These are phyloP conservation scores for Apoda limacodes DNA, from an alignment of 2,888 invertebrate genomes.

Conservation along the genomic window DNA sequence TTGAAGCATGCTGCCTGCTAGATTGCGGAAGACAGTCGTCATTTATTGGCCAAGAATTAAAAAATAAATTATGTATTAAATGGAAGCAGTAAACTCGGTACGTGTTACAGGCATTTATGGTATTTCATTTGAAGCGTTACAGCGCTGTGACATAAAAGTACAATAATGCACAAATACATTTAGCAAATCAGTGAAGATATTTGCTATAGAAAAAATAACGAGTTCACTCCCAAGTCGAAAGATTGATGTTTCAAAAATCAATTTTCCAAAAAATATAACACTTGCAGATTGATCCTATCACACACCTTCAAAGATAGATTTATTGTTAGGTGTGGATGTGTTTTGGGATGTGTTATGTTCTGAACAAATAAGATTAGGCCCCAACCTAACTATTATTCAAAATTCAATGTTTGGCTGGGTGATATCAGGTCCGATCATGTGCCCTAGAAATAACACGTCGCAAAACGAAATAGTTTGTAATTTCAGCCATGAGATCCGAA, in stretches of 20 bases:
- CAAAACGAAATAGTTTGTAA: slow-evolving; percentile 4
- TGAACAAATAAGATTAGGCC: slow-evolving; percentile 11
- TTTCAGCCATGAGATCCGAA: slow-evolving; percentile 7
- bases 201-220: slow-evolving; percentile 6
- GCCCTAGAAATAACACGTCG: too few relatives aligned
- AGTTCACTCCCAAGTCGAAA: too few relatives aligned
- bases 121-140: slow-evolving; percentile 4
- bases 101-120: slow-evolving; percentile 7
- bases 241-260: too few relatives aligned
- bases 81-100: slow-evolving; percentile 2
- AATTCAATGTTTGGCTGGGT: too few relatives aligned
- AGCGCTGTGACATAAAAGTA: slow-evolving; percentile 8
- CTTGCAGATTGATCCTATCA: slow-evolving; percentile 2
- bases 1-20: slow-evolving; percentile 7
- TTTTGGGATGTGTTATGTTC: too few relatives aligned
- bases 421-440: too few relatives aligned
- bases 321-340: too few relatives aligned
- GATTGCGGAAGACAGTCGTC: too few relatives aligned
- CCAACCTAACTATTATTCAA: slow-evolving; percentile 9
- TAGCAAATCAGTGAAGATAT: slow-evolving; percentile 4
- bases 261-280: slow-evolving; percentile 4
- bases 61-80: slow-evolving; percentile 2
- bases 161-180: too few relatives aligned
- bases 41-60: slow-evolving; percentile 6
- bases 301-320: slow-evolving; percentile 2